phyloP scores from a whole-genome alignment of 2,113 vertebrate species.

The Pagrus major region DNA sequence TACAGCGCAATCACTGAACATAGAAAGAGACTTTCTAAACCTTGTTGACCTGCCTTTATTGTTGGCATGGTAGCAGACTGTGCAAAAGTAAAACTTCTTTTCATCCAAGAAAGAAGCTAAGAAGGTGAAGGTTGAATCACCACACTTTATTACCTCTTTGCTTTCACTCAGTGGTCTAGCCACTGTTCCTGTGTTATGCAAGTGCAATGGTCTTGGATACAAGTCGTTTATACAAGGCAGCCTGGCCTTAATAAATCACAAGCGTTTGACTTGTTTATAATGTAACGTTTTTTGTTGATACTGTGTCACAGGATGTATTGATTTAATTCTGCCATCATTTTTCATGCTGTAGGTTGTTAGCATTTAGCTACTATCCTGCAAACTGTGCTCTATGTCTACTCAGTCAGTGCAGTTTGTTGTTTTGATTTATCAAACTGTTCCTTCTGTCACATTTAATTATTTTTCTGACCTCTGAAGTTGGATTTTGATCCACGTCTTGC shows the following conservation, averaged over 20 bases:
- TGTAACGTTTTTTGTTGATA: conserved; percentile 11
- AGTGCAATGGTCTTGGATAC: background rate
- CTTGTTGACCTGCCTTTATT: background rate
- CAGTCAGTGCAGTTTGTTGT: conserved; percentile 4
- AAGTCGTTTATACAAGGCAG: background rate
- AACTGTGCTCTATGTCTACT: background rate
- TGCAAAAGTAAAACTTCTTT: background rate
- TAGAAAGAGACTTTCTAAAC: background rate
- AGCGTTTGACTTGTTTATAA: conserved; percentile 19
- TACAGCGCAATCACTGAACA: background rate
- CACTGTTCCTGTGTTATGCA: background rate
- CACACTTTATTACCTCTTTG: conserved; percentile 2
- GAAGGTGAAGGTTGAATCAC: background rate
- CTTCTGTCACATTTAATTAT: background rate
- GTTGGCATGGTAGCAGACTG: background rate
- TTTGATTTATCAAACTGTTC: background rate
- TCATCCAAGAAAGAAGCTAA: background rate
- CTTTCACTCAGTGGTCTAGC: background rate
- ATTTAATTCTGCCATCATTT: conserved; percentile 21
- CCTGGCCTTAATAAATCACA: conserved; percentile 10
- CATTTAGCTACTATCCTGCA: conserved; percentile 1
- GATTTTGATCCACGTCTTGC: background rate
- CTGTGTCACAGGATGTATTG: conserved; percentile 23
- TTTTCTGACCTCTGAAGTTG: background rate
- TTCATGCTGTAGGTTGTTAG: background rate